Conservation (phyloP, 2,113 vertebrate genomes). For the Strigops habroptila region DNA sequence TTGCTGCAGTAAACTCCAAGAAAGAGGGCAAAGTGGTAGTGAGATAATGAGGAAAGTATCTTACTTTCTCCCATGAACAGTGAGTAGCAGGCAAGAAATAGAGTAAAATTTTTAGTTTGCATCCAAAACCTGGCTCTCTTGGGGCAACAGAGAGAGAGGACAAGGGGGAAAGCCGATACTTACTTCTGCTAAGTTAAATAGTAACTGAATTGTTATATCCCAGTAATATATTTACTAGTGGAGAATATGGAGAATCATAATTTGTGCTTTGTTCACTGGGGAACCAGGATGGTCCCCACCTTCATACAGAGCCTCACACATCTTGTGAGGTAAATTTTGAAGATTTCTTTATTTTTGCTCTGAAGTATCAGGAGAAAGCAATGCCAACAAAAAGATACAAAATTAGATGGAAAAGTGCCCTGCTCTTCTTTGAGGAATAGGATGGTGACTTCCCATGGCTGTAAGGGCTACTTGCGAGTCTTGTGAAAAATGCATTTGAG, state of each 20-base stretch:
- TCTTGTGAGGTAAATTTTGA: neutral
- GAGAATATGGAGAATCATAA: neutral
- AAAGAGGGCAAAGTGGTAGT: neutral
- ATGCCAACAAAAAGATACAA: neutral
- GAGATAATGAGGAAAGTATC: neutral
- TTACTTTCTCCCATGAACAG: neutral
- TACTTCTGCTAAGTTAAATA: neutral
- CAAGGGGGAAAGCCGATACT: neutral
- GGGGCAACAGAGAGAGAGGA: neutral
- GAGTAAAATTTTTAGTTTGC: neutral
- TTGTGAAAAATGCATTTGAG: fast-evolving
- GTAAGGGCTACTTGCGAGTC: neutral
- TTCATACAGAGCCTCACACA: neutral
- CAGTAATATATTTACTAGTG: neutral
- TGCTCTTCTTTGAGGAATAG: neutral
- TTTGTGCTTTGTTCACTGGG: neutral
- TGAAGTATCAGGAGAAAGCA: neutral
- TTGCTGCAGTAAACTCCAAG: neutral
- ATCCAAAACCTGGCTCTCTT: neutral
- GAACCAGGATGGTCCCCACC: neutral
- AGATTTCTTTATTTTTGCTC: neutral
- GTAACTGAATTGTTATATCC: neutral
- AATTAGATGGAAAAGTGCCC: neutral
- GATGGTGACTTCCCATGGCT: neutral
- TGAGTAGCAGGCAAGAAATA: neutral